Evolutionary conservation across 2,113 vertebrate species (phyloP), one percentile per base, ranked within the genome.

Genomic region (Arizona elegans): DNA sequence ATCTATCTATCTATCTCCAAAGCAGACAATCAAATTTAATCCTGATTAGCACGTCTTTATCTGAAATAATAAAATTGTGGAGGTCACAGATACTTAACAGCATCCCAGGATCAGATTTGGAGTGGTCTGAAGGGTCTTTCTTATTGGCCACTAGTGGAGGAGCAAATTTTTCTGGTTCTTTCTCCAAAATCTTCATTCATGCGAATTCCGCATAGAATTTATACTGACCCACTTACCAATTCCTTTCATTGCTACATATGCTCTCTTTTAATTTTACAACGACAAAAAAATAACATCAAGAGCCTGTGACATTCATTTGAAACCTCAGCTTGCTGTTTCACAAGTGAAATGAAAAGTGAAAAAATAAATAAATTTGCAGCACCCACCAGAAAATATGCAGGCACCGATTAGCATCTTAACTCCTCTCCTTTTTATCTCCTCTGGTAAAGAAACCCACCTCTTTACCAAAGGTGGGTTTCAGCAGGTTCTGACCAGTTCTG

Each of bases 41-140:
- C 90, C 94, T 95, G 96, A 96, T 94, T 95, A 96, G 94, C 93
- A 87, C 92, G 94, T 96, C 93, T 87, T 87, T 6, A 17, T 75
- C 92, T 89, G 93, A n/a, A 50, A 94, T 92, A 95, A 96, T 93
- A 94, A 94, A 92, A 93, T 86, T 91, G 92, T 0, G 23, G 87
- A 65, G 93, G 94, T 93, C 94, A 94, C 53, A 90, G 92, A 86
- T 53, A 93, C 92, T 94, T 94, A 87, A 96, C 81, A 95, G 56
- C 50, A 88, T 19, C n/a, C 62, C 65, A 12, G n/a, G 29, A 47
- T 52, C 85, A 29, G 38, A 43, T 92, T 19, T 50, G 52, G 29
- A 19, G 9, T 3, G 7, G 54, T 19, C 15, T 53, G 56, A 55
- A n/a, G 29, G 21, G 17, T 24, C 8, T 54, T 50, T 24, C 17